These are phyloP conservation scores for Oreotrochilus melanogaster DNA, from an alignment of 2,113 vertebrate genomes.

Conservation along the genomic window DNA sequence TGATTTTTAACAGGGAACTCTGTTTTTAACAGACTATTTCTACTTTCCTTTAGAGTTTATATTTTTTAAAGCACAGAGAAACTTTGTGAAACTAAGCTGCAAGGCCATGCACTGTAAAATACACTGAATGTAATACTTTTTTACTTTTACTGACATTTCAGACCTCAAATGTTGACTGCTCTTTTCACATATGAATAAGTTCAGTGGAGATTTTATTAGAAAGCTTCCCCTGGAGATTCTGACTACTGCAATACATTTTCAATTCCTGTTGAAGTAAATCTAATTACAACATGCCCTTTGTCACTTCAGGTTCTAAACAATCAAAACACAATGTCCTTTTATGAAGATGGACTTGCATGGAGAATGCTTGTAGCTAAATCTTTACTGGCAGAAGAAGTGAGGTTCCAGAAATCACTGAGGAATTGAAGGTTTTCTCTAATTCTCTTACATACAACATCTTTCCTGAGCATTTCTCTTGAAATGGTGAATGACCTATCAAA, in stretches of 20 bases:
- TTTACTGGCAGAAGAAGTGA: neutral
- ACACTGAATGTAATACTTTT: neutral
- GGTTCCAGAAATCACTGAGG: neutral
- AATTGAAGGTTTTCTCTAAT: neutral
- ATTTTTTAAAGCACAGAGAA: neutral
- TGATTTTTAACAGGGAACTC: neutral
- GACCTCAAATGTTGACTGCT: constrained; percentile 27
- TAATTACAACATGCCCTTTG: constrained; percentile 16
- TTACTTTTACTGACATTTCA: constrained; percentile 6
- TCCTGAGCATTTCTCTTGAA: neutral
- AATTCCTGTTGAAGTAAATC: neutral
- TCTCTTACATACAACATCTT: neutral
- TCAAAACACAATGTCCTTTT: neutral
- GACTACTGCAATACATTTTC: neutral
- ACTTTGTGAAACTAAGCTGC: neutral
- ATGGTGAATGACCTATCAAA: neutral
- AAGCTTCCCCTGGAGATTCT: neutral
- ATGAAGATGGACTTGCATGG: neutral
- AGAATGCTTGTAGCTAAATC: neutral
- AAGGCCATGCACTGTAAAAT: neutral
- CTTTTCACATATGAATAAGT: constrained; percentile 29
- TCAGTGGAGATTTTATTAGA: constrained; percentile 13
- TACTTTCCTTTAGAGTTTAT: neutral
- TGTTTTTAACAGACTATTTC: constrained; percentile 4
- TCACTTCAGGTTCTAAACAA: constrained; percentile 21